phyloP scores from a whole-genome alignment of 2,888 invertebrate genomes.

The Nephrocerus scutellatus region DNA sequence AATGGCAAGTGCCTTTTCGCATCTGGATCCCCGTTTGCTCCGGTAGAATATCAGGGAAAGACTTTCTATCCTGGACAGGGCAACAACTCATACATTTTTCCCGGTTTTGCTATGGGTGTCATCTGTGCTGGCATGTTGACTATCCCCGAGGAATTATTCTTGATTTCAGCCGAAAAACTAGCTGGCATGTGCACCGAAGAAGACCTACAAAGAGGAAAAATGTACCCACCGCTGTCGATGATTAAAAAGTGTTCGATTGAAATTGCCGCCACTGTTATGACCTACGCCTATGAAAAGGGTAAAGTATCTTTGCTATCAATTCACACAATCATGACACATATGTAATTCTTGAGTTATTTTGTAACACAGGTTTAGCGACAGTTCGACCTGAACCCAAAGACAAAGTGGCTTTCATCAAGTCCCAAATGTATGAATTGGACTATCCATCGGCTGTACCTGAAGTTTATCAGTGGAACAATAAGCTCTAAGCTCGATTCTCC shows the following conservation, averaged over 20 bases:
- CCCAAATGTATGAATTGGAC: slow-evolving; percentile 66
- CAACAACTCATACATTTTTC: slow-evolving; percentile 92
- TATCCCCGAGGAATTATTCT: slow-evolving; percentile 82
- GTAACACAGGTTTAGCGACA: slow-evolving; percentile 59
- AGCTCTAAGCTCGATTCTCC: too few species aligned
- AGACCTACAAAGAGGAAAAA: slow-evolving; percentile 70
- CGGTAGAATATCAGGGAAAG: slow-evolving; percentile 70
- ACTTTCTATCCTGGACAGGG: slow-evolving; percentile 85
- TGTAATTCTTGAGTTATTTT: not conserved
- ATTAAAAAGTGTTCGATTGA: slow-evolving; percentile 77
- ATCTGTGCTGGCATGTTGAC: slow-evolving; percentile 77
- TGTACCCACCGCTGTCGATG: slow-evolving; percentile 78
- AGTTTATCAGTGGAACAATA: too few species aligned
- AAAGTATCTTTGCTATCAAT: slow-evolving; percentile 31
- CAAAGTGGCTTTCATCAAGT: slow-evolving; percentile 61
- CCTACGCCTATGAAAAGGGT: slow-evolving; percentile 72
- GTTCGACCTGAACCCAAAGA: slow-evolving; percentile 66
- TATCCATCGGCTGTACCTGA: slow-evolving; percentile 62
- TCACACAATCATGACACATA: too few species aligned
- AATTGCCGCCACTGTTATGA: slow-evolving; percentile 71
- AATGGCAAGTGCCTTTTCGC: slow-evolving; percentile 88
- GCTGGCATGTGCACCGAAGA: slow-evolving; percentile 70
- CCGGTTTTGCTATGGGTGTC: slow-evolving; percentile 82
- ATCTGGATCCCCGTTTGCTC: slow-evolving; percentile 88
- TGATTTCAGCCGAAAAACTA: slow-evolving; percentile 77